Conservation (phyloP, 2,113 vertebrate species). For the Limnothrissa miodon region DNA sequence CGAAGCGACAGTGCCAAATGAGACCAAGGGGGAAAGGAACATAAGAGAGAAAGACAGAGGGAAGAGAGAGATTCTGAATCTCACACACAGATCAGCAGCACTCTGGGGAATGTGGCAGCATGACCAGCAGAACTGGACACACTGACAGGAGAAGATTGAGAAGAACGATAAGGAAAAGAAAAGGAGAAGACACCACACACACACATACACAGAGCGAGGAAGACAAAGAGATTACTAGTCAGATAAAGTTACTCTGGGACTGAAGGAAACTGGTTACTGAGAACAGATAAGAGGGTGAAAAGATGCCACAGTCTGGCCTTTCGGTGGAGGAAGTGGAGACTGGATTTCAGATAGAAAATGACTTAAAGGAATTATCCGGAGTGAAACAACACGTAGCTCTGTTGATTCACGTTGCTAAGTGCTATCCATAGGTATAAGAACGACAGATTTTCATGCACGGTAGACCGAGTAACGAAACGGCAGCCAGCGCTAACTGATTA, state of each 20-base stretch:
- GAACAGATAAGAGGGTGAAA: background rate
- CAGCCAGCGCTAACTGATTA: too few species aligned
- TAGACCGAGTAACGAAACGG: too few species aligned
- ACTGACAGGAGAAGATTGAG: background rate
- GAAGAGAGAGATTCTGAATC: background rate
- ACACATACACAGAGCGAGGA: background rate
- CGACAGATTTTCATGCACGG: too few species aligned
- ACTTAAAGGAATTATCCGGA: too few species aligned
- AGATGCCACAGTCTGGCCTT: background rate
- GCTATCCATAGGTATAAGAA: too few species aligned
- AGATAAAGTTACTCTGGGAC: background rate
- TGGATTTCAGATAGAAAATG: background rate
- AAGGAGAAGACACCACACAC: background rate
- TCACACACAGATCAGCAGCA: background rate
- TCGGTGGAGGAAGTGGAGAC: background rate
- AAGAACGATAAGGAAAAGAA: background rate
- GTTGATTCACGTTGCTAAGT: too few species aligned
- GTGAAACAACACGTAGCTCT: too few species aligned
- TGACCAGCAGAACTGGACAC: constrained; percentile 1
- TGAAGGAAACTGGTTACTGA: background rate
- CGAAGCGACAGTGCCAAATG: background rate
- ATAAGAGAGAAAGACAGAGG: too few species aligned
- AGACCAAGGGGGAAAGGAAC: background rate
- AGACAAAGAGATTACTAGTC: constrained; percentile 1
- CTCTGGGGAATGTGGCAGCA: background rate